Conservation (phyloP, 2,113 vertebrate species). For the Eurystomus gularis region DNA sequence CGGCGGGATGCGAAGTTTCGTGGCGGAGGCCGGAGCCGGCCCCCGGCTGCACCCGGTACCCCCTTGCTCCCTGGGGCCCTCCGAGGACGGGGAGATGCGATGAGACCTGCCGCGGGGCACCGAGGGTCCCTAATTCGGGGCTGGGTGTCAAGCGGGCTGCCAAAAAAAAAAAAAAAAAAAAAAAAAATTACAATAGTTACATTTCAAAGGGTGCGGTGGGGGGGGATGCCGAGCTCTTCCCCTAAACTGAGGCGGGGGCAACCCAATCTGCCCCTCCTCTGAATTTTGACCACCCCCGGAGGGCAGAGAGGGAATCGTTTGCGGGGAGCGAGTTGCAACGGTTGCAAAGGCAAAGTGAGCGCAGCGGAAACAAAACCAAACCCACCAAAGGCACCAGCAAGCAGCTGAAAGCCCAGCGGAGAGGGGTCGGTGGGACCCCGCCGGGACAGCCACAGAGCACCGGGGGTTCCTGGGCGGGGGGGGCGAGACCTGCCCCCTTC, state of each 20-base stretch:
- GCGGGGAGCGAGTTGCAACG: background rate
- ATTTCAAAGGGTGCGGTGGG: background rate
- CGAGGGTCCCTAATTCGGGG: background rate
- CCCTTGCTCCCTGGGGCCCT: background rate
- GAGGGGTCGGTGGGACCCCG: background rate
- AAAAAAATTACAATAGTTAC: background rate
- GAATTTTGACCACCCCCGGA: background rate
- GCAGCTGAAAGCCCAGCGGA: background rate
- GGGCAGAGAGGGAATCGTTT: background rate
- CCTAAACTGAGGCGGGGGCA: background rate
- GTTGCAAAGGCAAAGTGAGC: background rate
- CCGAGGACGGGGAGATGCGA: background rate
- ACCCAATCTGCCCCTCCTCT: background rate
- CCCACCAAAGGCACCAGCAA: background rate
- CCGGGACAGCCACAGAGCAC: background rate
- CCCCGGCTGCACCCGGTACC: background rate
- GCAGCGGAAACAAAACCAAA: background rate
- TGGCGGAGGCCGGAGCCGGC: background rate
- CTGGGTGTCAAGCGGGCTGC: background rate
- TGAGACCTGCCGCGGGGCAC: background rate
- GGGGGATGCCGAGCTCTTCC: background rate
- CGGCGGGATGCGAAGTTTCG: background rate
- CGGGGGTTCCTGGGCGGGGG: accelerated
- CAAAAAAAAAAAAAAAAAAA: background rate
- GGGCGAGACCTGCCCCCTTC: background rate